Evolutionary conservation across 2,888 invertebrate species (phyloP), one percentile per base, ranked within the genome.

Genomic region (Eledona agricola): DNA sequence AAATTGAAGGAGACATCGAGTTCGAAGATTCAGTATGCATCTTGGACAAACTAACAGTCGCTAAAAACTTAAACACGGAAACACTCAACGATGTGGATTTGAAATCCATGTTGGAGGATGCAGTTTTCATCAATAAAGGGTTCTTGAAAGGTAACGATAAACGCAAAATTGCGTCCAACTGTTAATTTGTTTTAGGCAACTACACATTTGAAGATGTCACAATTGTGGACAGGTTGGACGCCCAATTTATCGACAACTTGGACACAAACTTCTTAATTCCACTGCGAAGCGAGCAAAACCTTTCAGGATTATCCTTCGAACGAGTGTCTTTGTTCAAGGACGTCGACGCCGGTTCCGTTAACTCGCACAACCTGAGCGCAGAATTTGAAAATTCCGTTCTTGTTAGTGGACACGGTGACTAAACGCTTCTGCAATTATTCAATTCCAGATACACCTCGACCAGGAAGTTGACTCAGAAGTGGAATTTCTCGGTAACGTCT

Each of bases 331-430:
- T 65, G 4, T 58, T 67, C 12, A 62, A 66, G 7, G 62, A 73
- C 49, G 63, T 75, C 22, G 12, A 40, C 16, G 75, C 76, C 16
- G 62, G 59, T 52, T 58, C 69, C 28, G 71, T 80, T 1, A 84
- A 84, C 62, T 75, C 69, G 0, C 54, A 74, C 1, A 66, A 78
- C 57, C 66, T 84, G 9, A 51, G 66, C 1, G 52, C 73, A 20
- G 80, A 82, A 63, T 77, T 74, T 45, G 50, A 68, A 9, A 81
- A 81, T 51, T 81, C 83, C 0, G 65, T 83, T 5, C 74, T 79
- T 81, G 83, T 82, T 72, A 71, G 71, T 66, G 34, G n/a, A n/a
- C n/a, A n/a, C 35, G 4, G 20, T 17, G 7, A 34, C 22, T 19
- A 17, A 20, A 42, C 3, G 3, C 9, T 16, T 22, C 16, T 22